Percentiles rank a stretch among this genome's conserved stretches.
Conservation (phyloP, 2,888 invertebrate species). For the Lamellibrachia columna region DNA sequence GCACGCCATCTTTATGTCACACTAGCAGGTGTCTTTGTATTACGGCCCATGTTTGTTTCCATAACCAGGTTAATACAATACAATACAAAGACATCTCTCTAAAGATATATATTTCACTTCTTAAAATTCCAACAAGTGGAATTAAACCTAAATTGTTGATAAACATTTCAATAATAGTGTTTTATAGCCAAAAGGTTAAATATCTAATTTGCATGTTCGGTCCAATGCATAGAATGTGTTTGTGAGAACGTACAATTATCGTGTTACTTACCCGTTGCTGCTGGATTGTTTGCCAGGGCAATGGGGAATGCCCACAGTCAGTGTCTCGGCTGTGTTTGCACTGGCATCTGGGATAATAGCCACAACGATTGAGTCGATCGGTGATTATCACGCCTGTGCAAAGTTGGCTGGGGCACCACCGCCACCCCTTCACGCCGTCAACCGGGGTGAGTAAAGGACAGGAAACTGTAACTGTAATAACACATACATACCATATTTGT, state of each 20-base stretch:
- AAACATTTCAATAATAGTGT: not conserved
- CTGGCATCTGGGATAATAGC: constrained; percentile 59
- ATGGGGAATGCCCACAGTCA: constrained; percentile 61
- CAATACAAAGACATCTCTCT: no score
- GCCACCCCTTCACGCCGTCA: constrained; percentile 82
- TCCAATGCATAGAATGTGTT: no score
- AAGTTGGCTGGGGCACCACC: constrained; percentile 76
- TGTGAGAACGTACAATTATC: not conserved
- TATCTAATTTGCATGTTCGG: no score
- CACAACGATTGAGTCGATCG: constrained; percentile 70
- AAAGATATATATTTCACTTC: no score
- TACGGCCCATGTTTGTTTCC: no score
- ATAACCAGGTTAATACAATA: no score
- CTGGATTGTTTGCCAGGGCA: constrained; percentile 47
- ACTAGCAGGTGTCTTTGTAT: no score
- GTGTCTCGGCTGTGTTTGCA: constrained; percentile 54
- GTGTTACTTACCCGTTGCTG: not conserved
- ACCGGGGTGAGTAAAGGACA: constrained; percentile 74
- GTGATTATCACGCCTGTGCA: constrained; percentile 91
- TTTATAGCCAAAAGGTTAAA: no score
- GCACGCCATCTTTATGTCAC: no score
- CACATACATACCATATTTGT: no score
- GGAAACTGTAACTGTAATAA: not conserved
- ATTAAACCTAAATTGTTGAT: not conserved
- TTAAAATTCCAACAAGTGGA: not conserved